phyloP scores from a whole-genome alignment of 2,113 vertebrate genomes.

The Rallus limicola region DNA sequence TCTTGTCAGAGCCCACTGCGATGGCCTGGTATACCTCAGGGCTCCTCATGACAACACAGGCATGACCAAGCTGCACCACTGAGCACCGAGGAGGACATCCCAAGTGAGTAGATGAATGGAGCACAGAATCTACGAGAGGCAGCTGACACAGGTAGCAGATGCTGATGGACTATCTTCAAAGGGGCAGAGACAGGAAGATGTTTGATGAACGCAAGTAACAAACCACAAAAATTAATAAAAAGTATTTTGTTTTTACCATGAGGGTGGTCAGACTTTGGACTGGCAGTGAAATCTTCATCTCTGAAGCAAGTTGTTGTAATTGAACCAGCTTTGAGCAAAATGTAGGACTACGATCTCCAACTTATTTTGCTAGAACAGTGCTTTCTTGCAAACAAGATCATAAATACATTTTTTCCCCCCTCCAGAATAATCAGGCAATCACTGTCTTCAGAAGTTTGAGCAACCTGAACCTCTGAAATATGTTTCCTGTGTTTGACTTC shows the following conservation, averaged over 20 bases:
- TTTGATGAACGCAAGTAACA: neutral
- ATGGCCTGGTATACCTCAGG: neutral
- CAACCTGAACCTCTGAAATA: neutral
- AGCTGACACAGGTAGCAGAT: neutral
- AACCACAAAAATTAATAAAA: neutral
- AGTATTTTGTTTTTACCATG: neutral
- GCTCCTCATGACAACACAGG: neutral
- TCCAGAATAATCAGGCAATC: neutral
- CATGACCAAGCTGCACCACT: neutral
- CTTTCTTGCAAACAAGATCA: neutral
- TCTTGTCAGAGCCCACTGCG: neutral
- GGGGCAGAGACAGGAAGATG: neutral
- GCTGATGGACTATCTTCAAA: neutral
- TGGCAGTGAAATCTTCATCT: neutral
- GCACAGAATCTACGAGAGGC: neutral
- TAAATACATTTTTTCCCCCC: neutral
- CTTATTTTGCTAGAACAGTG: neutral
- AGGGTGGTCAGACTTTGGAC: neutral
- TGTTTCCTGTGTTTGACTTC: neutral
- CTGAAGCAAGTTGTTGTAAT: neutral
- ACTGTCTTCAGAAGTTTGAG: neutral
- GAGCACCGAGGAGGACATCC: neutral
- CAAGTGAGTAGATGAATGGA: neutral
- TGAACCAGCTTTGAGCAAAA: neutral
- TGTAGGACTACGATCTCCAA: neutral